Conservation (phyloP, 1,140 invertebrate genomes). For the Bombus confusus region DNA sequence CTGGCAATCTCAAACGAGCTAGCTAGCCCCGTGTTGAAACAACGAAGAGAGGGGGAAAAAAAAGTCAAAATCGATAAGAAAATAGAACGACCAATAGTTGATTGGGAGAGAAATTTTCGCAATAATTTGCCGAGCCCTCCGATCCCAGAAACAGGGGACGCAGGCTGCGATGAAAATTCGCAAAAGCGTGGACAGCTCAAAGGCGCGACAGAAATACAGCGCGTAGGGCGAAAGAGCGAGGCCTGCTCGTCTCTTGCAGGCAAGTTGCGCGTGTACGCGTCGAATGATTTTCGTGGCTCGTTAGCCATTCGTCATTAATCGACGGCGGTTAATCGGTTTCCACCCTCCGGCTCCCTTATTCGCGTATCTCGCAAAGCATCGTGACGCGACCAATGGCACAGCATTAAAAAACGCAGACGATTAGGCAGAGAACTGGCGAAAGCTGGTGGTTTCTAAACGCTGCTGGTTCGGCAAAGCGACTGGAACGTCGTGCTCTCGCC, state of each 20-base stretch:
- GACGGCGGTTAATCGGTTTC: slow-evolving; percentile 26
- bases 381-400: background rate
- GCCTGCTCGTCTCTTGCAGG: background rate
- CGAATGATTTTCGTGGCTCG: slow-evolving; percentile 55
- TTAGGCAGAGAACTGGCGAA: background rate
- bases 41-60: background rate
- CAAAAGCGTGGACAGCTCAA: background rate
- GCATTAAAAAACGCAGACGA: background rate
- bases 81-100: background rate
- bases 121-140: background rate
- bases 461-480: slow-evolving; percentile 34
- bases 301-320: slow-evolving; percentile 65
- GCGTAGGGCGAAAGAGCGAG: background rate
- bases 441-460: slow-evolving; percentile 32
- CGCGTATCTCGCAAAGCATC: slow-evolving; percentile 3
- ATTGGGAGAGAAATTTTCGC: background rate
- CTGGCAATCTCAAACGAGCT: no score
- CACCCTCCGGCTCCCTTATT: background rate
- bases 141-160: background rate
- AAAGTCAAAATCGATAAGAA: background rate
- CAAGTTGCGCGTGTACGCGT: slow-evolving; percentile 3
- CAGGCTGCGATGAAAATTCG: slow-evolving; percentile 1
- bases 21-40: background rate
- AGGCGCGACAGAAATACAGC: background rate
- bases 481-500: slow-evolving; percentile 55